Conservation (phyloP, 2,888 invertebrate genomes). For the Trichopoda pennipes region DNA sequence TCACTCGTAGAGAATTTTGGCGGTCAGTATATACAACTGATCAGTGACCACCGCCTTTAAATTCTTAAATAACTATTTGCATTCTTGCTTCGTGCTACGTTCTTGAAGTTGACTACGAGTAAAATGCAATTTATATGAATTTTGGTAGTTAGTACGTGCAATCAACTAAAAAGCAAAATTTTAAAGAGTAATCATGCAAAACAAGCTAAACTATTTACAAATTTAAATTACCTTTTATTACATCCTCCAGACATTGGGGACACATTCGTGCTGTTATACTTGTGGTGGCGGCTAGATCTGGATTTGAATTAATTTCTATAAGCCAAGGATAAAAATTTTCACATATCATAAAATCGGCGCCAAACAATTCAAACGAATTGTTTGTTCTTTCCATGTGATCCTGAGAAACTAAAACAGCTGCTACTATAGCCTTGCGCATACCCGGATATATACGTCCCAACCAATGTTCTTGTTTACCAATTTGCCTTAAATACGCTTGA, state of each 20-base stretch:
- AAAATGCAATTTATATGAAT: too few relatives aligned
- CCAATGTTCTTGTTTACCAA: conserved; percentile 90
- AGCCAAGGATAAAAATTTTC: conserved; percentile 94
- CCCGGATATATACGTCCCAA: conserved; percentile 92
- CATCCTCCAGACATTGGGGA: conserved; percentile 92
- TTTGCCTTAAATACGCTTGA: conserved; percentile 82
- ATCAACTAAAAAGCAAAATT: too few relatives aligned
- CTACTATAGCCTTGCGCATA: conserved; percentile 88
- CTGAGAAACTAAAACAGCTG: conserved; percentile 93
- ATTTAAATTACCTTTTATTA: conserved; percentile 88
- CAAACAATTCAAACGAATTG: conserved; percentile 95
- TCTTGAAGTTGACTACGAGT: too few relatives aligned
- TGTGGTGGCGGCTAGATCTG: conserved; percentile 94
- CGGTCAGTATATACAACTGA: too few relatives aligned
- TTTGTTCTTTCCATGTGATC: conserved; percentile 89
- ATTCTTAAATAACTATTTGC: too few relatives aligned
- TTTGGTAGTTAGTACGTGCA: too few relatives aligned
- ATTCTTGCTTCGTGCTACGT: too few relatives aligned
- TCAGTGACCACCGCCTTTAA: too few relatives aligned
- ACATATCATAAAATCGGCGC: conserved; percentile 96
- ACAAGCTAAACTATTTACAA: background rate
- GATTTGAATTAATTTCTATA: conserved; percentile 96
- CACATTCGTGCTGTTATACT: conserved; percentile 93
- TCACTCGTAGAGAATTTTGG: too few relatives aligned
- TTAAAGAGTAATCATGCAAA: too few relatives aligned